Percentiles rank a stretch among this genome's conserved stretches.
Conservation (phyloP, 2,113 vertebrate genomes). For the Apistogramma diplotaenia region DNA sequence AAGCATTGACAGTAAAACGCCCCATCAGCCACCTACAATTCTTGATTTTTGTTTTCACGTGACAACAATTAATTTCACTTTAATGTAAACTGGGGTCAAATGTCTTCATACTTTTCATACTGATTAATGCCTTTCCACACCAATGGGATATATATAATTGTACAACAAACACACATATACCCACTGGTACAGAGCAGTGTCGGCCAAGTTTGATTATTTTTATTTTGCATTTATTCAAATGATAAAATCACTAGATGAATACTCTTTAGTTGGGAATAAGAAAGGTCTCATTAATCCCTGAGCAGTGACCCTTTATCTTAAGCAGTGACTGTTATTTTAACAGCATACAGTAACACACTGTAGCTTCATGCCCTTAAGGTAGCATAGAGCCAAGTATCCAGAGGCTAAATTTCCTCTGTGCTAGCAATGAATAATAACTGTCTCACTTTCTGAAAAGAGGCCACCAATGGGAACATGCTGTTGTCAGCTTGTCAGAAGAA, state of each 20-base stretch:
- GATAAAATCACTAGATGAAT: background rate
- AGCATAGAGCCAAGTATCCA: slow-evolving; percentile 46
- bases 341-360: slow-evolving; percentile 11
- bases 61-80: background rate
- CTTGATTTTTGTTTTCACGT: background rate
- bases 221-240: background rate
- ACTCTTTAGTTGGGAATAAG: background rate
- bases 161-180: background rate
- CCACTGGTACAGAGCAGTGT: background rate
- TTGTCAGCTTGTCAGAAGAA: slow-evolving; percentile 67
- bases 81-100: background rate
- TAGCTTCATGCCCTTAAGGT: slow-evolving; percentile 60
- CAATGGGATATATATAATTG: background rate
- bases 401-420: slow-evolving; percentile 49
- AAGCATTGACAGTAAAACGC: background rate
- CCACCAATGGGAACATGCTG: slow-evolving; percentile 47
- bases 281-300: slow-evolving; percentile 16
- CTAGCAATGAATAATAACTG: slow-evolving; percentile 67
- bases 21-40: background rate
- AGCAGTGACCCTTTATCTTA: slow-evolving; percentile 26
- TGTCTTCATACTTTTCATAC: background rate
- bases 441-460: slow-evolving; percentile 36
- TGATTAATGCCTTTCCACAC: background rate
- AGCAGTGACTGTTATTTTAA: slow-evolving; percentile 30
- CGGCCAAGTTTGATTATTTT: background rate